These are phyloP conservation scores for Danio aesculapii DNA, from an alignment of 2,797 vertebrate species.

Conservation along the genomic window DNA sequence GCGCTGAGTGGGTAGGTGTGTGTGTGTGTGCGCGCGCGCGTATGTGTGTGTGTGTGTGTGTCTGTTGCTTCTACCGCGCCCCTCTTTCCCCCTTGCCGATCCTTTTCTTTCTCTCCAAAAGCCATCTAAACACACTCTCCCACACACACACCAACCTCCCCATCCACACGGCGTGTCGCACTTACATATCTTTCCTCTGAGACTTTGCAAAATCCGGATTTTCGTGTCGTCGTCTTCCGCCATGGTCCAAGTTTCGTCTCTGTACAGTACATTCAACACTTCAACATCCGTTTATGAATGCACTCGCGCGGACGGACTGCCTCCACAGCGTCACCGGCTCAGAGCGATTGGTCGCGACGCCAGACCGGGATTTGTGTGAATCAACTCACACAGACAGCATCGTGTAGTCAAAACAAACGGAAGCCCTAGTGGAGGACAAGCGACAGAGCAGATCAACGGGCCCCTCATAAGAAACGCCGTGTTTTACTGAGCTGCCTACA, in stretches of 20 bases:
- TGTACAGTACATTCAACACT: constrained; percentile 75
- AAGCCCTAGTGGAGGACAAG: constrained; percentile 46
- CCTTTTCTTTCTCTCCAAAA: constrained; percentile 37
- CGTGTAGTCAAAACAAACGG: constrained; percentile 55
- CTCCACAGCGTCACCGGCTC: constrained; percentile 71
- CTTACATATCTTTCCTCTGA: constrained; percentile 98
- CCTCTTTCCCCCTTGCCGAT: constrained; percentile 68
- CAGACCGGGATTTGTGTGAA: constrained; percentile 53
- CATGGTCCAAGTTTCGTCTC: constrained; percentile 79
- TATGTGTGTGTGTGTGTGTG: background rate
- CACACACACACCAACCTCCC: constrained; percentile 11
- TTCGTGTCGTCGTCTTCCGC: constrained; percentile 87
- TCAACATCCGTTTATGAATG: constrained; percentile 83
- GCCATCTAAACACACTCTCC: constrained; percentile 36
- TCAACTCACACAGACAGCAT: constrained; percentile 51
- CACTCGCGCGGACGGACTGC: constrained; percentile 69
- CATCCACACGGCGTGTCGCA: constrained; percentile 55
- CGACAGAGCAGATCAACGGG: constrained; percentile 20
- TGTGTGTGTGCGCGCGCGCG: background rate
- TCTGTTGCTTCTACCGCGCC: constrained; percentile 71
- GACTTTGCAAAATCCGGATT: constrained; percentile 93
- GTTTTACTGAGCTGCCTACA: background rate
- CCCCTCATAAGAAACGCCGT: background rate
- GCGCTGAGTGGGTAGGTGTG: constrained; percentile 18
- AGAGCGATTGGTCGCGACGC: constrained; percentile 58